Conservation (phyloP, 2,113 vertebrate species). For the Taxidea taxus region DNA sequence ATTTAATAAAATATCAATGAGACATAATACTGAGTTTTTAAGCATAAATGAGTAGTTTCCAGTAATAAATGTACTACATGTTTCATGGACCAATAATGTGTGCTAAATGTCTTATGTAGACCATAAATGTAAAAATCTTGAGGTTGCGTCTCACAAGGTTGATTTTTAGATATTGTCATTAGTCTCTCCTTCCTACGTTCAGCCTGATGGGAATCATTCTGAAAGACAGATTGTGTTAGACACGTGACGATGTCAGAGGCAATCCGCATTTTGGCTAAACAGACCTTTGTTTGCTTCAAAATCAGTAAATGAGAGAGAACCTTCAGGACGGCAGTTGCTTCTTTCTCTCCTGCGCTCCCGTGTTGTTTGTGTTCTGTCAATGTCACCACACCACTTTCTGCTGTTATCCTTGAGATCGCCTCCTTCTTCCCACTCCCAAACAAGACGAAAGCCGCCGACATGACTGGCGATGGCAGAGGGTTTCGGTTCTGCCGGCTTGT, state of each 20-base stretch:
- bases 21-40: too few relatives aligned
- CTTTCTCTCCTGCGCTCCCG: background rate
- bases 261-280: background rate
- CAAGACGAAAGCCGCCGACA: fast-evolving
- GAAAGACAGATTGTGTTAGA: fast-evolving
- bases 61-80: background rate
- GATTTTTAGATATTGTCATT: background rate
- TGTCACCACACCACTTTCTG: fast-evolving
- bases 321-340: background rate
- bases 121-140: too few relatives aligned
- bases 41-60: background rate
- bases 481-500: fast-evolving
- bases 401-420: background rate
- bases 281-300: too few relatives aligned
- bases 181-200: background rate
- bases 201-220: background rate
- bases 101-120: background rate
- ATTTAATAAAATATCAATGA: background rate
- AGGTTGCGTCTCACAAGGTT: too few relatives aligned
- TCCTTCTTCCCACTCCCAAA: background rate
- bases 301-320: too few relatives aligned
- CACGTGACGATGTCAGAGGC: fast-evolving
- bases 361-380: too few relatives aligned
- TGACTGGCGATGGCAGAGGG: fast-evolving
- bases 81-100: too few relatives aligned